phyloP scores from a whole-genome alignment of 2,888 invertebrate genomes.

The Ecliptopera silaceata region DNA sequence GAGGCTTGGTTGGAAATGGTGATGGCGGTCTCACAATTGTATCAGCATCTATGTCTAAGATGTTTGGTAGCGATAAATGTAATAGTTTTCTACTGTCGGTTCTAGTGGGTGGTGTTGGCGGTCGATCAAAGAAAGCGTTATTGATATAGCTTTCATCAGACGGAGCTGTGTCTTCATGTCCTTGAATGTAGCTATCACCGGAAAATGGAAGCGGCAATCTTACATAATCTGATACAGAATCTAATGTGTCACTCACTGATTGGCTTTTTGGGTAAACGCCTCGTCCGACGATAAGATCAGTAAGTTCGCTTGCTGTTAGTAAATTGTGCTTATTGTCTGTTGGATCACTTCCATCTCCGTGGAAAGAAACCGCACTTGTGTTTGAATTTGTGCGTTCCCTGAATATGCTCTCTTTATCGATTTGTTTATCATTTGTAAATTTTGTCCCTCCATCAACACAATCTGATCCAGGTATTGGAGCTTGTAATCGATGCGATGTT shows the following conservation, averaged over 20 bases:
- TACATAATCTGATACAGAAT: slow-evolving; percentile 95
- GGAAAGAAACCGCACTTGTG: slow-evolving; percentile 91
- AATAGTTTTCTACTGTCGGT: slow-evolving; percentile 84
- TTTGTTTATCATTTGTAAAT: slow-evolving; percentile 68
- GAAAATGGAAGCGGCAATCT: slow-evolving; percentile 85
- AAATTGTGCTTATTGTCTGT: slow-evolving; percentile 89
- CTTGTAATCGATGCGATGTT: slow-evolving; percentile 50
- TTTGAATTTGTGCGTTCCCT: slow-evolving; percentile 90
- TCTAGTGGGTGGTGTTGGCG: slow-evolving; percentile 88
- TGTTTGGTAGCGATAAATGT: slow-evolving; percentile 75
- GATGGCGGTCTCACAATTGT: slow-evolving; percentile 44
- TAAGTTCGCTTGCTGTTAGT: slow-evolving; percentile 91
- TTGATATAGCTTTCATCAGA: slow-evolving; percentile 79
- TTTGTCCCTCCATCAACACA: slow-evolving; percentile 76
- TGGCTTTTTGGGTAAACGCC: slow-evolving; percentile 88
- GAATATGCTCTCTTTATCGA: slow-evolving; percentile 77
- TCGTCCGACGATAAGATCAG: slow-evolving; percentile 91
- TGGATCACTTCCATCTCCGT: slow-evolving; percentile 95
- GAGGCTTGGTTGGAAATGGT: slow-evolving; percentile 78
- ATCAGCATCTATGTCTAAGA: slow-evolving; percentile 65
- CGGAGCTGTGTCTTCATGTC: slow-evolving; percentile 84
- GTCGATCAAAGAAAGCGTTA: slow-evolving; percentile 79
- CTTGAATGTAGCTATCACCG: slow-evolving; percentile 83
- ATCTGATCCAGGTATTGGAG: slow-evolving; percentile 65
- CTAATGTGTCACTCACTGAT: slow-evolving; percentile 92